Conservation (phyloP, 2,797 vertebrate species). For the Anomalospiza imberbis region DNA sequence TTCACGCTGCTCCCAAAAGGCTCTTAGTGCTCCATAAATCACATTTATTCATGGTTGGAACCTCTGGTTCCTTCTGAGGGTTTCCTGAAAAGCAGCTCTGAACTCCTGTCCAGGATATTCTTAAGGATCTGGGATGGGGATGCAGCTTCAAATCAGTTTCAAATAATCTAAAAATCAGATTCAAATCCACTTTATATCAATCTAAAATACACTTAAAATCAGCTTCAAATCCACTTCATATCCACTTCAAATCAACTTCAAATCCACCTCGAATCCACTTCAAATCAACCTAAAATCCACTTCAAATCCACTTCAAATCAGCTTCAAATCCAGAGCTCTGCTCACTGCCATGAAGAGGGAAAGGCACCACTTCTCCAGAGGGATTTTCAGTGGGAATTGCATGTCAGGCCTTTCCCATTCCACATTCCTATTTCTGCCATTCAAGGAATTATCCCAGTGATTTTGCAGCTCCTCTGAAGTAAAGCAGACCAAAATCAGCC, state of each 20-base stretch:
- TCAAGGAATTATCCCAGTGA: neutral
- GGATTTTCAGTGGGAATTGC: neutral
- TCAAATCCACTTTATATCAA: neutral
- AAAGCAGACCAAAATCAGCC: neutral
- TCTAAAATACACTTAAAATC: neutral
- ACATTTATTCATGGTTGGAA: slow-evolving; percentile 4
- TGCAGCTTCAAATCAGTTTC: neutral
- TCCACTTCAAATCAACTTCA: neutral
- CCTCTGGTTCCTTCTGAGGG: neutral
- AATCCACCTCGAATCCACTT: neutral
- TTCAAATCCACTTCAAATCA: neutral
- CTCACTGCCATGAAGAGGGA: rapidly evolving
- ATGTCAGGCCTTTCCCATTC: neutral
- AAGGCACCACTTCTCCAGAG: neutral
- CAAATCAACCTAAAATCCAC: neutral
- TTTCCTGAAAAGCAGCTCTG: neutral
- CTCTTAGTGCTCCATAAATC: slow-evolving; percentile 41
- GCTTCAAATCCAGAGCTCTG: neutral
- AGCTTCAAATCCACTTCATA: neutral
- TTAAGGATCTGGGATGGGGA: rapidly evolving
- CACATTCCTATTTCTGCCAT: neutral
- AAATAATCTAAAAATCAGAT: neutral
- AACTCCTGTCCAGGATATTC: too few species aligned
- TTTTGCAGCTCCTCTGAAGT: neutral
- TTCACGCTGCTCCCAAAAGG: slow-evolving; percentile 22